These are phyloP conservation scores for Notamacropus eugenii DNA, from an alignment of 2,797 vertebrate genomes.

Conservation along the genomic window DNA sequence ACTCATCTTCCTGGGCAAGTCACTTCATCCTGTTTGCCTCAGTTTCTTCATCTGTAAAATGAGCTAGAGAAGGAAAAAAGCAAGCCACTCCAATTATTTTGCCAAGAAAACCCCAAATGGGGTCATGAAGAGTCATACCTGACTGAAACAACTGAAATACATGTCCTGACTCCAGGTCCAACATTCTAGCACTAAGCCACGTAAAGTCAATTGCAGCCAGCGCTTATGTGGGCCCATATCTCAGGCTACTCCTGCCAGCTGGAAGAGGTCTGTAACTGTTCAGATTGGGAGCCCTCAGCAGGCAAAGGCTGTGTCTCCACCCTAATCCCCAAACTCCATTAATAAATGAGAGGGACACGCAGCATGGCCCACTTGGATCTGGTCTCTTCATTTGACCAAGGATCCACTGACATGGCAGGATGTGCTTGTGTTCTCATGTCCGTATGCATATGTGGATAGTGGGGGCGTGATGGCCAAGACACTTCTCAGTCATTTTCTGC, in stretches of 20 bases:
- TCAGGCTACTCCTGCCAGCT: background rate
- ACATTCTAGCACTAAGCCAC: no score
- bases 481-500: background rate
- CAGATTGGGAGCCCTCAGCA: background rate
- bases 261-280: background rate
- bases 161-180: background rate
- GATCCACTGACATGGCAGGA: background rate
- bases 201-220: background rate
- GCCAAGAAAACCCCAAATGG: background rate
- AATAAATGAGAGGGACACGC: background rate
- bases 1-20: background rate
- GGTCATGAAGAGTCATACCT: accelerated
- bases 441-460: no score
- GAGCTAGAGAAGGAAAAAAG: background rate
- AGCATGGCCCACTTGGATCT: background rate
- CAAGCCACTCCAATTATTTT: background rate
- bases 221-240: background rate
- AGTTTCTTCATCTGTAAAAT: background rate
- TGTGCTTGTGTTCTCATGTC: background rate
- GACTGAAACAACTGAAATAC: background rate
- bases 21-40: background rate
- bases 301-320: conserved; percentile 22
- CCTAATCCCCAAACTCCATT: background rate
- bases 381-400: no score
- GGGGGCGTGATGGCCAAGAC: no score